Base-by-base conservation (phyloP, 2,797 vertebrate species). In the Erethizon dorsatum region DNA sequence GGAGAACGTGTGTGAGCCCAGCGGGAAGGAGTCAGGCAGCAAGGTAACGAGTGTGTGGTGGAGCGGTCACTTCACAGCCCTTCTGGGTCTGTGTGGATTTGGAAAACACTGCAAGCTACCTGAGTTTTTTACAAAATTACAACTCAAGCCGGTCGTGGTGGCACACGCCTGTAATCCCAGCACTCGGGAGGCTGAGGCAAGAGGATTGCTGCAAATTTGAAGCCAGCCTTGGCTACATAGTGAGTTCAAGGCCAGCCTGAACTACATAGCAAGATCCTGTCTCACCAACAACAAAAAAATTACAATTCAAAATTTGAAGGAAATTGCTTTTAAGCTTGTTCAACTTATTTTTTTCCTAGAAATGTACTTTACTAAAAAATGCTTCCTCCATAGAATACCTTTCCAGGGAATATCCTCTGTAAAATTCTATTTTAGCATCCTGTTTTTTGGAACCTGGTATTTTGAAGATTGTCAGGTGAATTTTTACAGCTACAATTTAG, bases 1-100 rank as follows among this genome's bases (percentile, higher is more conserved):
- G 97, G 99, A 99, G 47, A 98, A 99, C 11, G 87, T 99, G 2
- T 91, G 98, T 93, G 97, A 97, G 90, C 5, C 86, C 52, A 61
- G 1, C 18, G 86, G 6, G 26, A 99, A 97, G 79, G 98, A 95
- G 71, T 65, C 97, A 75, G 97, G 96, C 90, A 98, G 98, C 88
- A 98, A 99, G 98, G 99, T 99, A 97, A 79, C 83, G 57, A 57
- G 33, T 28, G 56, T 31, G 28, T 50, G 47, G 9, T 71, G 17
- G 24, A 83, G 77, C n/a, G 26, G 1, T 56, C 83, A 78, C 47
- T 91, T 87, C 37, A 33, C 6, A 28, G 33, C 83, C 11, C 96
- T 89, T 84, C 84, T 96, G 20, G 71, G n/a, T 12, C 45, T 28
- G 0, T 56, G 33, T 50, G 12, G 15, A 5, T 83, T 94, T 88